Evolutionary conservation across 2,113 vertebrate genomes (phyloP).

Genomic region (Eublepharis macularius): DNA sequence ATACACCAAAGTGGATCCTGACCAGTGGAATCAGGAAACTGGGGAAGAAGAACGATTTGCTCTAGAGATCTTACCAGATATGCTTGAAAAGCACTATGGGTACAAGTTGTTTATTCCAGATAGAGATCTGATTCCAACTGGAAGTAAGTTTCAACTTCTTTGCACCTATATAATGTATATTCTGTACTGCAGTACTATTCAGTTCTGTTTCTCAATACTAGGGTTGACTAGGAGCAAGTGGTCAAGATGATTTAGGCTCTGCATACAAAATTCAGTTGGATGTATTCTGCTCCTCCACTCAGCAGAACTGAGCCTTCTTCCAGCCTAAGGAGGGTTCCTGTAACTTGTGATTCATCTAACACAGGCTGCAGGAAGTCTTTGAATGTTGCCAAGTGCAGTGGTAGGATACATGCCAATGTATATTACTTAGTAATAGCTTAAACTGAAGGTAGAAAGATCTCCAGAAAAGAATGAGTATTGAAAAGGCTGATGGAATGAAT

Average conservation of each 20-base stretch:
- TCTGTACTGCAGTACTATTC: background rate
- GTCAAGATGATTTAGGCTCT: background rate
- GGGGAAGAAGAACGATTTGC: slow-evolving; percentile 97
- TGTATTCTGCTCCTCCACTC: background rate
- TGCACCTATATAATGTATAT: background rate
- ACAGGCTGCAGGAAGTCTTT: too few species aligned
- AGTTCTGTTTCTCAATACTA: background rate
- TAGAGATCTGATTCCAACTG: slow-evolving; percentile 97
- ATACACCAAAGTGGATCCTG: slow-evolving; percentile 98
- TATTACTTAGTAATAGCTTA: background rate
- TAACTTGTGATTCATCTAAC: background rate
- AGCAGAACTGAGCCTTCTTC: background rate
- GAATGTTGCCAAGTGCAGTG: too few species aligned
- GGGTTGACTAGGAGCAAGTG: background rate
- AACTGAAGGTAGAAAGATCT: background rate
- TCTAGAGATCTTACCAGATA: slow-evolving; percentile 96
- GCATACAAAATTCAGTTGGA: background rate
- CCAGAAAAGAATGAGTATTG: background rate
- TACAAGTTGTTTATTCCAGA: slow-evolving; percentile 99
- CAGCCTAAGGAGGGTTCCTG: background rate
- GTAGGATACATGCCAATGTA: background rate
- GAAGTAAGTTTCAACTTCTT: slow-evolving; percentile 85
- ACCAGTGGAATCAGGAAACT: slow-evolving; percentile 98
- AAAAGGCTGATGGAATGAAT: background rate
- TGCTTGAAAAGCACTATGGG: slow-evolving; percentile 98